Evolutionary conservation across 2,888 invertebrate genomes (phyloP).

Genomic region (Candidula unifasciata): DNA sequence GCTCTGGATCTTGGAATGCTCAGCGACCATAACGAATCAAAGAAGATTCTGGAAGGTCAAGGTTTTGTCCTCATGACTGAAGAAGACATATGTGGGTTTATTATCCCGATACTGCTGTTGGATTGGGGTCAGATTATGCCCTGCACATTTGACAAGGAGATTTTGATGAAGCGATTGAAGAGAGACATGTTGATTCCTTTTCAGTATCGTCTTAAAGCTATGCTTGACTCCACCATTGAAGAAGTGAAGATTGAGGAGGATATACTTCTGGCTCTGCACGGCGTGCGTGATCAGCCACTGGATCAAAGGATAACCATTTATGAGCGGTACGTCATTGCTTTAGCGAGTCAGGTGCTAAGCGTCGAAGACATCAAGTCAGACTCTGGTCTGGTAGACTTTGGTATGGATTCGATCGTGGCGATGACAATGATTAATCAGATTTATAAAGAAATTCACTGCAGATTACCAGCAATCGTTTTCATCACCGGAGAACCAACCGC

Average conservation of each 20-base stretch:
- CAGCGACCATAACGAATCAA: slow-evolving; percentile 31
- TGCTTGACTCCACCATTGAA: slow-evolving; percentile 39
- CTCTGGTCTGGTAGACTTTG: slow-evolving; percentile 54
- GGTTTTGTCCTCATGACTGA: slow-evolving; percentile 52
- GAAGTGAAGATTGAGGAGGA: slow-evolving; percentile 46
- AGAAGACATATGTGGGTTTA: slow-evolving; percentile 51
- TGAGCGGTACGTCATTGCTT: slow-evolving; percentile 49
- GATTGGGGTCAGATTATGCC: slow-evolving; percentile 56
- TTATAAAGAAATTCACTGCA: slow-evolving; percentile 48
- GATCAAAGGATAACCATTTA: slow-evolving; percentile 50
- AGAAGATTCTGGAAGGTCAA: slow-evolving; percentile 41
- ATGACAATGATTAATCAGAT: slow-evolving; percentile 58
- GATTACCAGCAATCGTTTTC: slow-evolving; percentile 52
- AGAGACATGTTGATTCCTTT: slow-evolving; percentile 49
- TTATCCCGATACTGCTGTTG: slow-evolving; percentile 57
- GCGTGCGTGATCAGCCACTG: slow-evolving; percentile 47
- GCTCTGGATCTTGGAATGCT: slow-evolving; percentile 63
- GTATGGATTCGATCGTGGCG: slow-evolving; percentile 64
- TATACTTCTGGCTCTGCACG: slow-evolving; percentile 52
- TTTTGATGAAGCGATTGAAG: slow-evolving; percentile 48
- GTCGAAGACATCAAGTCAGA: slow-evolving; percentile 54
- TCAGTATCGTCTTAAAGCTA: slow-evolving; percentile 46
- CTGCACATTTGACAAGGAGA: slow-evolving; percentile 57
- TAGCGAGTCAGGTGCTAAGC: slow-evolving; percentile 55
- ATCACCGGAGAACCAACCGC: slow-evolving; percentile 48